Conservation (phyloP, 30 jellyfish, hydroid and myxozoan species). For the Chrysaora quinquecirrha region DNA sequence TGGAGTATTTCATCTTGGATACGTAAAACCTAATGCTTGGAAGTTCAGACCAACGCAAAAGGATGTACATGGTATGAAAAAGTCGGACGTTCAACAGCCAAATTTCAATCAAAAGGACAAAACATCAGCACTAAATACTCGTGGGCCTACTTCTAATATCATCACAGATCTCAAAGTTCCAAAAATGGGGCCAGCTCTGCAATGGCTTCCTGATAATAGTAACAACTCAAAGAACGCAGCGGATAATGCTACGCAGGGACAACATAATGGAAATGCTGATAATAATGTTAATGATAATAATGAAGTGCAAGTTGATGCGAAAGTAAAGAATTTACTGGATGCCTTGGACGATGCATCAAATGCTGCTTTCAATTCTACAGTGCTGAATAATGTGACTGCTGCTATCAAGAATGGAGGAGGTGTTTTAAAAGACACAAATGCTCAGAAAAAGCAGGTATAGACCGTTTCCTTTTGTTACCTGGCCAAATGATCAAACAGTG, state of each 20-base stretch:
- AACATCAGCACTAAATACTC: constrained; percentile 14
- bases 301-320: not conserved
- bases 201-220: constrained; percentile 2
- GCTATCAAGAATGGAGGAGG: not conserved
- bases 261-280: not conserved
- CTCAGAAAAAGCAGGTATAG: constrained; percentile 48
- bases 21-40: not conserved
- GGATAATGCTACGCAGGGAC: constrained; percentile 1
- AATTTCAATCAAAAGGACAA: not conserved
- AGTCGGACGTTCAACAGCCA: not conserved
- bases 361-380: constrained; percentile 26
- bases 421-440: constrained; percentile 29
- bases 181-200: constrained; percentile 31
- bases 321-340: constrained; percentile 17
- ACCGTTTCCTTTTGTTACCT: too few relatives aligned
- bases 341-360: constrained; percentile 33
- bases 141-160: constrained; percentile 37
- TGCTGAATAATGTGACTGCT: constrained; percentile 11
- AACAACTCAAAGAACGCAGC: constrained; percentile 1
- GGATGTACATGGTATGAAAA: not conserved
- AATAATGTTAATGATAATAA: not conserved
- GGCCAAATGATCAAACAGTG: too few relatives aligned
- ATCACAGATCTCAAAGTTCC: constrained; percentile 49
- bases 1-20: not conserved
- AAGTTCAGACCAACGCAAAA: not conserved